Base-by-base conservation (phyloP, 2,888 invertebrate genomes). In the Drosophila mimetica region DNA sequence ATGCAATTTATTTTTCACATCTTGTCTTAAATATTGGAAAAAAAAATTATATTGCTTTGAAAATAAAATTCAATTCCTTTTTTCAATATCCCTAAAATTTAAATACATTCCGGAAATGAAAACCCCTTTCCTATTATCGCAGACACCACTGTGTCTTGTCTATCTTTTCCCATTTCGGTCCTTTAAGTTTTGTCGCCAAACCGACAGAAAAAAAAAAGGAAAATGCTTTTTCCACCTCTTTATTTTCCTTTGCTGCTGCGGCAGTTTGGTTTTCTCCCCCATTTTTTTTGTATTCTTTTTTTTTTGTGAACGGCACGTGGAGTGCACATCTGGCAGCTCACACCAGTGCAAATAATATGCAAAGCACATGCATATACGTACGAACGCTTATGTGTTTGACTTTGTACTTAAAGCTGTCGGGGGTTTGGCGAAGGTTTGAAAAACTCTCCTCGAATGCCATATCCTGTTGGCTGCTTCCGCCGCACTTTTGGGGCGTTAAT, bases 381-480 rank as follows among this genome's bases (percentile, higher is more conserved):
- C 22, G 53, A 34, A 18, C n/a, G 8, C 50, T 37, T 28, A 46
- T 58, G 81, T 60, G 59, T 69, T 69, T 69, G 59, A 69, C 71
- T 79, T 85, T 82, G 74, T 77, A 76, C 85, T 79, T 82, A 70
- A 82, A 85, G 79, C 78, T 79, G 81, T 74, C 66, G 66, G 72
- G 66, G 46, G 11, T 22, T 28, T 2, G 14, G 22, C 25, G 48
- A 48, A 58, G 60, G 39, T 34, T 44, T 55, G 55, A 60, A 44
- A 44, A 44, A 42, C 50, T 59, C 22, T 55, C 64, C 51, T 73
- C 57, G 80, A 50, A 76, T 76, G 76, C 61, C 67, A 79, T 82
- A 82, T 83, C 83, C 83, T 82, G 83, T 58, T 72, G 73, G 74
- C 76, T 76, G 82, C 83, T 70, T 70, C 70, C 70, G 69, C 44